Base-by-base conservation (phyloP, 2,113 vertebrate species). In the Balaenoptera acutorostrata region DNA sequence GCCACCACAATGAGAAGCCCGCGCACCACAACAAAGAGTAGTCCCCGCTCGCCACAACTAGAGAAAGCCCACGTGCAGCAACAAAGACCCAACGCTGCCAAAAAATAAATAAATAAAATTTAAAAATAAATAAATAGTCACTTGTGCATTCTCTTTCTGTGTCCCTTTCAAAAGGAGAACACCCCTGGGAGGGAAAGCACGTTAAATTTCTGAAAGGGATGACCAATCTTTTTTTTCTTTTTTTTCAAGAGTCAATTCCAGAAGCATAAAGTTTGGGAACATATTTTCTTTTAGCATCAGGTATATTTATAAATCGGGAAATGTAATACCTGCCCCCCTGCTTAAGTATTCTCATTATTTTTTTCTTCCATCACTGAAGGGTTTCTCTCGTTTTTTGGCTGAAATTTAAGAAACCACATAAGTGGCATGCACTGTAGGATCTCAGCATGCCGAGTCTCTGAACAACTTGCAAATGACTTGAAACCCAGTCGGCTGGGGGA, bases 301-400 rank as follows among this genome's bases (percentile, higher is more conserved):
- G 57, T 71, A 74, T 74, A 93, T 90, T 97, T 97, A 96, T 81
- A 97, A 97, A 97, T 14, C 57, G n/a, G 64, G 89, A 95, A 82
- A 86, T 41, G 36, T 21, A 72, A 83, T 66, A 44, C 72, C 78
- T 63, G 39, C 66, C n/a, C 46, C 25, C 10, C 41, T 29, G 49
- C 83, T 82, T 74, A 88, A 86, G 80, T 88, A 91, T n/a, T 71
- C 83, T 89, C 39, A 81, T 80, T 64, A 41, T 84, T 68, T n/a
- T 74, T 61, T 72, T 8, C 20, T 75, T 90, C 41, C 39, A 41
- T 96, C 78, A n/a, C 36, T 11, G 49, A 97, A 94, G 63, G 13
- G 66, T 68, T 94, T 97, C 94, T 88, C 77, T 88, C 68, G 71
- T 71, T 96, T 83, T 93, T 31, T 64, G 95, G 91, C 78, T 93